Percentiles rank a stretch among this genome's conserved stretches.
phyloP scores from a whole-genome alignment of 2,797 vertebrate genomes.

The Mergus octosetaceus region DNA sequence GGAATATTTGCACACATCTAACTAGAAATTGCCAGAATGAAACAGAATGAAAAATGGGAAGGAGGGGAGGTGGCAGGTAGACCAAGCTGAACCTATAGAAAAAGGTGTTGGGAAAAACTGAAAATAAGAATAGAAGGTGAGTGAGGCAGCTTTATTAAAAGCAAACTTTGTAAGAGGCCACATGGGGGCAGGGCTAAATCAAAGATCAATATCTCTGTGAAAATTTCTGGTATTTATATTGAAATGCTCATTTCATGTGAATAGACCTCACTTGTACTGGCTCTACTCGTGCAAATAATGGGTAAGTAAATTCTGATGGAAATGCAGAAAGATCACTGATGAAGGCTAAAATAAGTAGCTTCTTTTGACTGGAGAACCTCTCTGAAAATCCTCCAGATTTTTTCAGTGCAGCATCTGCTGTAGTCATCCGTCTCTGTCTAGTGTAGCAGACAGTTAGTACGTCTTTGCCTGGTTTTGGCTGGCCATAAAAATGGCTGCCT shows the following conservation, averaged over 20 bases:
- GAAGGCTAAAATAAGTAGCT: background rate
- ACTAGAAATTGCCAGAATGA: background rate
- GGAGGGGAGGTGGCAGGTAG: background rate
- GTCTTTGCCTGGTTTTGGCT: background rate
- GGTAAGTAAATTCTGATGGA: background rate
- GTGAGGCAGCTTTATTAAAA: background rate
- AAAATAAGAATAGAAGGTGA: background rate
- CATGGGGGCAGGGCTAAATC: constrained; percentile 60
- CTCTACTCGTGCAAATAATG: background rate
- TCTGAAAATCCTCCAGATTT: background rate
- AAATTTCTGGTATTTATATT: background rate
- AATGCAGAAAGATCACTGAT: background rate
- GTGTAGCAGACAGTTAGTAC: background rate
- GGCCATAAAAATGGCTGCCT: background rate
- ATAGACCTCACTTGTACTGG: background rate
- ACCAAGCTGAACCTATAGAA: background rate
- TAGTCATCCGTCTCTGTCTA: background rate
- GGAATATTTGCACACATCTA: background rate
- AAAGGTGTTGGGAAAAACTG: background rate
- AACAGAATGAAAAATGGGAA: background rate
- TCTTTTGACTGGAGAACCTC: background rate
- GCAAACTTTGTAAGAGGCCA: background rate
- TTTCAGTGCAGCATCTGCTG: background rate
- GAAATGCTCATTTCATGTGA: background rate
- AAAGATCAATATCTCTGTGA: background rate